Evolutionary conservation across 30 jellyfish, hydroid and myxozoan genomes (phyloP).

Genomic region (Aurelia aurita complex sp. Pacific): DNA sequence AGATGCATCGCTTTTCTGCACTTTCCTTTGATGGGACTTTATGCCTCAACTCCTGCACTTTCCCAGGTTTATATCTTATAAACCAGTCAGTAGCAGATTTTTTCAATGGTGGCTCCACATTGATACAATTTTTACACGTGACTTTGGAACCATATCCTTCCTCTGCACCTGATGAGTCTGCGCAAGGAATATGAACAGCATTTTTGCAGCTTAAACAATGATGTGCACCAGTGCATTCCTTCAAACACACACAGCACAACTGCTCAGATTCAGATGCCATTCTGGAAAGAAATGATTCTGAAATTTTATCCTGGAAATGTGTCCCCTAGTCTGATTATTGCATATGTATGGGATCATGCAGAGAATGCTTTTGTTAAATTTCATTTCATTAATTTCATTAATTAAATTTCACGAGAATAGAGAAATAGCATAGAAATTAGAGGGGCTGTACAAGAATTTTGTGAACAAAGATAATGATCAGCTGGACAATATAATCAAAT

Average conservation of each 20-base stretch:
- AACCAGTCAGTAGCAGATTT: not conserved
- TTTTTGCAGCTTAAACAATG: not conserved
- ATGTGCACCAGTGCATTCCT: not conserved
- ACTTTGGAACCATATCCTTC: conserved; percentile 1
- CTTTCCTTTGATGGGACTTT: not conserved
- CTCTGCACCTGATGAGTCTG: not conserved
- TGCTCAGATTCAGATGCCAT: too few species aligned
- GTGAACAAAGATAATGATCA: too few species aligned
- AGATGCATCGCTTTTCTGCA: not conserved
- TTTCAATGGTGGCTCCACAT: not conserved
- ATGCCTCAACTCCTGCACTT: not conserved
- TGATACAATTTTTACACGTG: not conserved
- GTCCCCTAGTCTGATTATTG: too few species aligned
- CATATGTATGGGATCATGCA: too few species aligned
- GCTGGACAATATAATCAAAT: too few species aligned
- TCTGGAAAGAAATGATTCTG: too few species aligned
- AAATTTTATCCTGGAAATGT: too few species aligned
- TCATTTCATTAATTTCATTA: too few species aligned
- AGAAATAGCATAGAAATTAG: too few species aligned
- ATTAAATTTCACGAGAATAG: too few species aligned
- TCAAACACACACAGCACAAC: not conserved
- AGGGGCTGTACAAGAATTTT: too few species aligned
- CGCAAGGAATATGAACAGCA: not conserved
- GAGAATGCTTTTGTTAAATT: too few species aligned
- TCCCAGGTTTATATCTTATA: not conserved